phyloP scores from a whole-genome alignment of 2,888 invertebrate genomes.

The Noctua janthe region DNA sequence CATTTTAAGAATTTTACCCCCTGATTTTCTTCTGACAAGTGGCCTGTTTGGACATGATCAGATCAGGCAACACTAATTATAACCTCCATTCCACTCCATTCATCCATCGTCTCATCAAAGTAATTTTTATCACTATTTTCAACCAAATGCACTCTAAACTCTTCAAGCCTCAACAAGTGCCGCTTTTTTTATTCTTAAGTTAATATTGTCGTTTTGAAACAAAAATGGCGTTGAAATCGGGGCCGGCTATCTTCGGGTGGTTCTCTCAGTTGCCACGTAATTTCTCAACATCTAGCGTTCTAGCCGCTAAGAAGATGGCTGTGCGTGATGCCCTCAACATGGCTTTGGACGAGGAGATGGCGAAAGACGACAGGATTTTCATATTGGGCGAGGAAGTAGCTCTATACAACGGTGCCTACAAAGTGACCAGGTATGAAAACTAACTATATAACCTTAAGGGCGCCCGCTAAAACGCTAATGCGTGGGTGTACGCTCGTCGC shows the following conservation, averaged over 20 bases:
- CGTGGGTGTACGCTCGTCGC: neutral
- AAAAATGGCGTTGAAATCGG: slow-evolving; percentile 88
- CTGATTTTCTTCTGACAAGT: neutral
- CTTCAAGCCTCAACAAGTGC: slow-evolving; percentile 67
- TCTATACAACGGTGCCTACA: slow-evolving; percentile 99
- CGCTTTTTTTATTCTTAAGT: slow-evolving; percentile 70
- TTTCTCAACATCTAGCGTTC: slow-evolving; percentile 84
- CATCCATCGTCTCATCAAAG: slow-evolving; percentile 82
- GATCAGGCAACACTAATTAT: slow-evolving; percentile 56
- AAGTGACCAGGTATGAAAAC: slow-evolving; percentile 92
- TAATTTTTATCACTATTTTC: slow-evolving; percentile 80
- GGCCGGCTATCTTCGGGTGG: slow-evolving; percentile 81
- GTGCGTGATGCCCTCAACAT: slow-evolving; percentile 99
- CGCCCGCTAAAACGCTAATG: neutral
- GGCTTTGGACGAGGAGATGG: slow-evolving; percentile 99
- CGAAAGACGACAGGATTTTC: slow-evolving; percentile 97
- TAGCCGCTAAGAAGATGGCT: slow-evolving; percentile 93
- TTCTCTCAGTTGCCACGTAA: slow-evolving; percentile 80
- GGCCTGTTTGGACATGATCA: neutral
- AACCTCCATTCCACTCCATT: slow-evolving; percentile 83
- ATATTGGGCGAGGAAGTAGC: slow-evolving; percentile 99
- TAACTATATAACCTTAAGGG: slow-evolving; percentile 54
- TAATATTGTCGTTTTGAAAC: slow-evolving; percentile 63
- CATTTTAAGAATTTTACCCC: no score
- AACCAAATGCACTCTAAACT: slow-evolving; percentile 70